These are phyloP conservation scores for Ptychobarbus kaznakovi DNA, from an alignment of 2,797 vertebrate species.

Conservation along the genomic window DNA sequence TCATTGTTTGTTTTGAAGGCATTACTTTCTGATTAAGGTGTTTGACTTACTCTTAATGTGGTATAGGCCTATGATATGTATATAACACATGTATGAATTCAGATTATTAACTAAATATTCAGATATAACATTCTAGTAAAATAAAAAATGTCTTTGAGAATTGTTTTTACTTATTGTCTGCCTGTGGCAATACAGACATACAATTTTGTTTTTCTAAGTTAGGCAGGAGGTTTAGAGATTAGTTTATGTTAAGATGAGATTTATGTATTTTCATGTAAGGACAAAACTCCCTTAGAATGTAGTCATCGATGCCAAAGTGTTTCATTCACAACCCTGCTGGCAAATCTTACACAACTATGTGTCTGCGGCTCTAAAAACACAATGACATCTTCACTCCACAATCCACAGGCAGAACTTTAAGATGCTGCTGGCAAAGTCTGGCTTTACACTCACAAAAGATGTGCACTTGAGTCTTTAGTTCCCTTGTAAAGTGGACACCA, in stretches of 20 bases:
- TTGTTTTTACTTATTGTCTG: slow-evolving; percentile 2
- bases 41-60: background rate
- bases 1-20: background rate
- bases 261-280: slow-evolving; percentile 57
- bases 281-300: slow-evolving; percentile 66
- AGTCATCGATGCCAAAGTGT: slow-evolving; percentile 69
- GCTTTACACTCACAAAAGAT: slow-evolving; percentile 62
- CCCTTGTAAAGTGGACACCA: slow-evolving; percentile 56
- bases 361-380: slow-evolving; percentile 63
- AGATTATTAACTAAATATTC: background rate
- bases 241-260: slow-evolving; percentile 48
- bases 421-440: slow-evolving; percentile 47
- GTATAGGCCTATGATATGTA: background rate
- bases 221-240: background rate
- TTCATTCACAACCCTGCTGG: slow-evolving; percentile 74
- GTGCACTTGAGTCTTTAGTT: slow-evolving; percentile 57
- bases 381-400: slow-evolving; percentile 75
- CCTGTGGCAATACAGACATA: slow-evolving; percentile 16
- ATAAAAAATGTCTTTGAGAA: background rate
- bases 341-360: slow-evolving; percentile 73
- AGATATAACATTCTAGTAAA: background rate
- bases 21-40: background rate
- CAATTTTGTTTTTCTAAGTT: background rate
- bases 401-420: slow-evolving; percentile 63
- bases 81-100: background rate